Evolutionary conservation across 2,888 invertebrate genomes (phyloP).

Genomic region (Sinhomidia bicolor): DNA sequence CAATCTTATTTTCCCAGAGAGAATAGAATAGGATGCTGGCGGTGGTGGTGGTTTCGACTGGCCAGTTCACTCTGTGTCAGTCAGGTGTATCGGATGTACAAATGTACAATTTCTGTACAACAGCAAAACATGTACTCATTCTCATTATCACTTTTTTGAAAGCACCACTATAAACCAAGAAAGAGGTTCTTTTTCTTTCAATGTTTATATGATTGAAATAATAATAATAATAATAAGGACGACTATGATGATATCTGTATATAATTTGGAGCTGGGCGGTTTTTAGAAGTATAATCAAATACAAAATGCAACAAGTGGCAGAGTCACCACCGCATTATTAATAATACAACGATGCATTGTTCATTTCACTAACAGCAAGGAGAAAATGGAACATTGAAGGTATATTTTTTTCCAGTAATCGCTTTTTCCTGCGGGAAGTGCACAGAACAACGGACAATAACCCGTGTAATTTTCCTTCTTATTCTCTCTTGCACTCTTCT

Average conservation of each 20-base stretch:
- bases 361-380: neutral
- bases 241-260: neutral
- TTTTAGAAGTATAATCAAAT: constrained; percentile 38
- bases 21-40: constrained; percentile 10
- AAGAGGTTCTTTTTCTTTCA: neutral
- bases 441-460: constrained; percentile 49
- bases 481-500: neutral
- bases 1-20: constrained; percentile 51
- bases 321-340: constrained; percentile 34
- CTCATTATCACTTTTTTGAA: constrained; percentile 53
- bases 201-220: neutral
- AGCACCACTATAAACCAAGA: constrained; percentile 32
- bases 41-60: neutral
- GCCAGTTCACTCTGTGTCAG: constrained; percentile 58
- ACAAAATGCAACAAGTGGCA: constrained; percentile 55
- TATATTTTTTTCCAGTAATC: constrained; percentile 32
- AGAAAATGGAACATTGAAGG: neutral
- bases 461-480: neutral
- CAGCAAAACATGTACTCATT: constrained; percentile 25
- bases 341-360: neutral
- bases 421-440: neutral
- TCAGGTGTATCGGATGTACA: constrained; percentile 14
- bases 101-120: neutral
- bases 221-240: neutral
- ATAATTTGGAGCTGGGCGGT: constrained; percentile 49